Evolutionary conservation across 1,140 invertebrate genomes (phyloP).

Genomic region (Drosophila busckii): DNA sequence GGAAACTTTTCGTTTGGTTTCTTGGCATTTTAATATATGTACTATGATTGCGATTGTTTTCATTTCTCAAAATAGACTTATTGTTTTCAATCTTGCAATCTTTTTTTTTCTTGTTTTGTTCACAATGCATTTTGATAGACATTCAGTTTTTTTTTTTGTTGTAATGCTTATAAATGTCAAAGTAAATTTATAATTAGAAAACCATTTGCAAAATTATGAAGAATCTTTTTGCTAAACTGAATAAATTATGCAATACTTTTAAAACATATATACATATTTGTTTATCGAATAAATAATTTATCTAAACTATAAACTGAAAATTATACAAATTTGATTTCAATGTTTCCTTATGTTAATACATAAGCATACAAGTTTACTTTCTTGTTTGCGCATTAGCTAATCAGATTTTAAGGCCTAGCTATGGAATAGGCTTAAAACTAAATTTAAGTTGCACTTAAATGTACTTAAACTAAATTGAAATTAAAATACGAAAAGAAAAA

Average conservation of each 20-base stretch:
- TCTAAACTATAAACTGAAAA: constrained; percentile 66
- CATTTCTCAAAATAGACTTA: constrained; percentile 27
- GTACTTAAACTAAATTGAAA: constrained; percentile 18
- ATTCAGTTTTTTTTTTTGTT: constrained; percentile 13
- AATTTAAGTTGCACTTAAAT: constrained; percentile 9
- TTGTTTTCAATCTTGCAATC: constrained; percentile 15
- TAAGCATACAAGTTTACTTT: too few species aligned
- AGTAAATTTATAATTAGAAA: constrained; percentile 36
- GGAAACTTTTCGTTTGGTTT: constrained; percentile 38
- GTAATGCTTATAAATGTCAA: constrained; percentile 60
- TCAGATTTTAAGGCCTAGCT: constrained; percentile 25
- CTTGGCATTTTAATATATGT: constrained; percentile 54
- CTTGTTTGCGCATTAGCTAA: too few species aligned
- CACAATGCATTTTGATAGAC: constrained; percentile 62
- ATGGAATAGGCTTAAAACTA: constrained; percentile 56
- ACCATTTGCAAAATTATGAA: constrained; percentile 67
- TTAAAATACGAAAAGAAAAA: constrained; percentile 60
- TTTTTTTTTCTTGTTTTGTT: constrained; percentile 32
- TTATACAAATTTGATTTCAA: constrained; percentile 57
- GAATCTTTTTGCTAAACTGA: constrained; percentile 78
- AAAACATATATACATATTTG: constrained; percentile 41
- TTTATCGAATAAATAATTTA: constrained; percentile 71
- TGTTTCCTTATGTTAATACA: too few species aligned
- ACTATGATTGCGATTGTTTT: constrained; percentile 39
- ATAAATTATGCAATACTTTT: constrained; percentile 41